These are phyloP conservation scores for Atopsyche davidsoni DNA, from an alignment of 1,140 invertebrate genomes.

Conservation along the genomic window DNA sequence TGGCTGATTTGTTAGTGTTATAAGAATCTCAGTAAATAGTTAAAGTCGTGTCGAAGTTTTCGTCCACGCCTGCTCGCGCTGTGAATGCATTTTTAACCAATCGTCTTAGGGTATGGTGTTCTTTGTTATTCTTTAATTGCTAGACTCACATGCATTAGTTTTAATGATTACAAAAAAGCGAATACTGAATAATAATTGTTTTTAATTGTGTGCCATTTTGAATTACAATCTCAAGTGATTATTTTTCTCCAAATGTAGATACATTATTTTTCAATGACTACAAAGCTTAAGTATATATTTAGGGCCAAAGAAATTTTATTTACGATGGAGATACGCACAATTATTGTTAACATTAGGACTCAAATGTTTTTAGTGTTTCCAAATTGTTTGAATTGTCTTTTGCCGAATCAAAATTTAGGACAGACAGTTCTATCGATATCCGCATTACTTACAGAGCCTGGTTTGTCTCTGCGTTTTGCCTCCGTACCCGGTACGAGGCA, in stretches of 20 bases:
- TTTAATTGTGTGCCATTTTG: too few relatives aligned
- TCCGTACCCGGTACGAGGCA: neutral
- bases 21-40: too few relatives aligned
- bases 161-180: too few relatives aligned
- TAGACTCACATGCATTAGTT: neutral
- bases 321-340: slow-evolving; percentile 21
- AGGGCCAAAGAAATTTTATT: slow-evolving; percentile 16
- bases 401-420: too few relatives aligned
- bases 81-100: slow-evolving; percentile 21
- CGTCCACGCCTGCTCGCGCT: neutral
- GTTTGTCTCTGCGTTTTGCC: slow-evolving; percentile 2
- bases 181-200: too few relatives aligned
- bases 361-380: slow-evolving; percentile 20
- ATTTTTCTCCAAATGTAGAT: too few relatives aligned
- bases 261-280: too few relatives aligned
- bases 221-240: too few relatives aligned
- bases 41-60: too few relatives aligned
- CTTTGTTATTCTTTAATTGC: slow-evolving; percentile 18
- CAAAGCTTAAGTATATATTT: too few relatives aligned
- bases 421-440: too few relatives aligned
- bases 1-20: slow-evolving; percentile 6
- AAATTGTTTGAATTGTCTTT: slow-evolving; percentile 3
- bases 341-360: slow-evolving; percentile 18
- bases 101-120: slow-evolving; percentile 15
- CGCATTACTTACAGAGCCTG: too few relatives aligned